These are phyloP conservation scores for Tetranychus piercei DNA, from an alignment of 2,888 invertebrate genomes.

Conservation along the genomic window DNA sequence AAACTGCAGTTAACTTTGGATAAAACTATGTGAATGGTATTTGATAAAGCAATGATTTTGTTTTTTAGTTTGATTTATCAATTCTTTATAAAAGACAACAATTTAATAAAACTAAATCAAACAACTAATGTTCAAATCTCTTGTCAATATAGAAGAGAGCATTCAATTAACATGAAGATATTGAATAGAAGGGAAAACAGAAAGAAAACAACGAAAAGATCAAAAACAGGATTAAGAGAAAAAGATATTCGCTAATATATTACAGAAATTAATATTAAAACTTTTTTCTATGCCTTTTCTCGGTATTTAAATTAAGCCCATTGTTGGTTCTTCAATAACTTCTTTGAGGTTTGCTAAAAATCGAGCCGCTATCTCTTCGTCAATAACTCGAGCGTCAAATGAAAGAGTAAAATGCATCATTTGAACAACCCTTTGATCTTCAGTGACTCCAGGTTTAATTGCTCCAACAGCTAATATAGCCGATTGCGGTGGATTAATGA, in stretches of 20 bases:
- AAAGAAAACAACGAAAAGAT: too few species aligned
- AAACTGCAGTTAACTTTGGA: not conserved
- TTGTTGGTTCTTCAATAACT: conserved; percentile 25
- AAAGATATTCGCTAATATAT: not conserved
- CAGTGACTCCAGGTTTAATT: conserved; percentile 50
- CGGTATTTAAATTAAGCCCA: not conserved
- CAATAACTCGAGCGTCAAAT: conserved; percentile 90
- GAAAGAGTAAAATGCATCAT: conserved; percentile 77
- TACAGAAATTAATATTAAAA: not conserved
- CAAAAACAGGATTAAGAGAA: too few species aligned
- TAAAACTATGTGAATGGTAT: not conserved
- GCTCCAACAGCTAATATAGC: conserved; percentile 80
- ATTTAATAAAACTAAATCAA: not conserved
- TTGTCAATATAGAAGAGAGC: not conserved
- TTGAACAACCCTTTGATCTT: conserved; percentile 36
- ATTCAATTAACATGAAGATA: too few species aligned
- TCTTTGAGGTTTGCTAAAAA: conserved; percentile 40
- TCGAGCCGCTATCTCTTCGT: conserved; percentile 45
- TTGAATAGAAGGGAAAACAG: too few species aligned
- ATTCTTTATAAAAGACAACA: not conserved
- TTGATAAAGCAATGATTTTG: too few species aligned
- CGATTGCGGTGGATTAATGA: conserved; percentile 53
- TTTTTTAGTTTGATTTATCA: too few species aligned
- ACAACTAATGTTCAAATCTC: not conserved
- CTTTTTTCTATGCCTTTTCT: not conserved